These are phyloP conservation scores for Pygocentrus nattereri DNA, from an alignment of 2,797 vertebrate genomes.

Conservation along the genomic window DNA sequence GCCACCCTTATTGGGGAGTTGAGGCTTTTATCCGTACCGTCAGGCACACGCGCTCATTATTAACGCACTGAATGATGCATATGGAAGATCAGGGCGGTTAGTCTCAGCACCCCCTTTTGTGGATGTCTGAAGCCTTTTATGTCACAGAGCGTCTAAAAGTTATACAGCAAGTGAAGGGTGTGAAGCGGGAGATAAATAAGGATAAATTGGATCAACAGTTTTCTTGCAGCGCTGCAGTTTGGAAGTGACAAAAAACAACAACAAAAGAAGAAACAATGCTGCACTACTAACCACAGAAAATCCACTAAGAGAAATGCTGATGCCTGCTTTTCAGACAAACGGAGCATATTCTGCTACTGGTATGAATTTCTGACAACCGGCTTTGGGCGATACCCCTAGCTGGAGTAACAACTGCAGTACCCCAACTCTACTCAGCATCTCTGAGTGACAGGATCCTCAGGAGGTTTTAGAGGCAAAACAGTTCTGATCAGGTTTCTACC, in stretches of 20 bases:
- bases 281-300: background rate
- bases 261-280: background rate
- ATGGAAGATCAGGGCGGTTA: constrained; percentile 48
- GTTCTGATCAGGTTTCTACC: background rate
- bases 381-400: background rate
- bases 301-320: background rate
- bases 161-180: background rate
- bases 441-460: background rate
- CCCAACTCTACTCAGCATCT: background rate
- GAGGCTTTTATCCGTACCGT: constrained; percentile 43
- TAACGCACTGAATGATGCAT: constrained; percentile 54
- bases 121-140: constrained; percentile 24
- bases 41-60: constrained; percentile 49
- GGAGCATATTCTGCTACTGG: background rate
- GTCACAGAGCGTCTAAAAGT: background rate
- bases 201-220: background rate
- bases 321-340: constrained; percentile 6
- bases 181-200: background rate
- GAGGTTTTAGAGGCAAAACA: constrained; percentile 2
- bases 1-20: constrained; percentile 43
- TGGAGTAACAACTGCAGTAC: background rate
- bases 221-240: background rate
- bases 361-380: background rate
- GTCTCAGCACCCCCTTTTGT: constrained; percentile 32
- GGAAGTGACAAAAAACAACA: background rate